A percentile compares a stretch with the other conserved stretches of the same genome.
These are phyloP conservation scores for Brachionus manjavacas DNA, from an alignment of 1,140 invertebrate genomes.

Conservation along the genomic window DNA sequence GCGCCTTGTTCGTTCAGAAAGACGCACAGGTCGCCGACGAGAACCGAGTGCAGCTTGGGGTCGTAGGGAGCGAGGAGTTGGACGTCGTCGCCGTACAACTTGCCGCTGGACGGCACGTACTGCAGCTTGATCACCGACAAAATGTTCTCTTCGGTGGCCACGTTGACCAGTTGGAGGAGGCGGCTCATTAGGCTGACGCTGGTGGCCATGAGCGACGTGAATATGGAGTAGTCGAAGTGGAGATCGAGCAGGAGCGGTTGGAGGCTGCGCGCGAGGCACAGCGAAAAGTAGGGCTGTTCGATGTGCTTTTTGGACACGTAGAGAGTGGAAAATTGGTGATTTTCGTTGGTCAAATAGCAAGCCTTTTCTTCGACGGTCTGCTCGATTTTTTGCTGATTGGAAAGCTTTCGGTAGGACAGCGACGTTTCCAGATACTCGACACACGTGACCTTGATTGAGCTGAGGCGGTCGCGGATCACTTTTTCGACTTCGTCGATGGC, in stretches of 20 bases:
- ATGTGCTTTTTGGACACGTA: constrained; percentile 38
- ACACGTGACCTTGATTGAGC: constrained; percentile 23
- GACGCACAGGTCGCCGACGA: constrained; percentile 39
- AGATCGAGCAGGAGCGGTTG: background rate
- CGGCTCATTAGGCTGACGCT: constrained; percentile 12
- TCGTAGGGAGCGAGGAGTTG: background rate
- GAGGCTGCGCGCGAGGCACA: constrained; percentile 16
- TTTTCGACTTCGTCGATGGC: constrained; percentile 41
- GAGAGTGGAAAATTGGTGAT: constrained; percentile 3
- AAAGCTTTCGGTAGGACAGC: constrained; percentile 17
- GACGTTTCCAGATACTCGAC: constrained; percentile 38
- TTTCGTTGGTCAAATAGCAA: constrained; percentile 30
- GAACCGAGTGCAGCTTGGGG: background rate
- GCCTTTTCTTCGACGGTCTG: constrained; percentile 42
- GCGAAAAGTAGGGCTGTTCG: constrained; percentile 41
- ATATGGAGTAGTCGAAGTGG: constrained; percentile 19
- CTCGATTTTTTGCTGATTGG: constrained; percentile 33
- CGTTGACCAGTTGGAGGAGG: constrained; percentile 27
- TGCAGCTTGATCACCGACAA: constrained; percentile 38
- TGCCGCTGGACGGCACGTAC: constrained; percentile 34
- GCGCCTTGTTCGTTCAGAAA: background rate
- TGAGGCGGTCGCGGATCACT: constrained; percentile 12
- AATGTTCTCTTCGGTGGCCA: constrained; percentile 43
- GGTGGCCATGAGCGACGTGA: constrained; percentile 23
- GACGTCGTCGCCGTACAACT: constrained; percentile 41